These are phyloP conservation scores for Drosophila pectinifera DNA, from an alignment of 1,140 invertebrate genomes.

Conservation along the genomic window DNA sequence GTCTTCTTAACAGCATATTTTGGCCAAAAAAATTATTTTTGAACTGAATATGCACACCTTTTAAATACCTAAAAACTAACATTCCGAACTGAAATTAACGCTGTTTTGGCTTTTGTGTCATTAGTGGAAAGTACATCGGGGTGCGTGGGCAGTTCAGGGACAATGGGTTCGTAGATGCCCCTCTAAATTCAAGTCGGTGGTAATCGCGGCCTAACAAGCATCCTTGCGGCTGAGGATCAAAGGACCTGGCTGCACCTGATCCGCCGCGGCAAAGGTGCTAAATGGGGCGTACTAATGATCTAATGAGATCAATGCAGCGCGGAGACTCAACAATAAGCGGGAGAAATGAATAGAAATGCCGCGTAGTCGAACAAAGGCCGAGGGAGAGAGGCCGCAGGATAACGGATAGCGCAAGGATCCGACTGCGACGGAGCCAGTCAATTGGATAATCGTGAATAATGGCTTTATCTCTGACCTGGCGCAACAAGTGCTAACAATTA, in stretches of 20 bases:
- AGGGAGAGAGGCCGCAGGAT: constrained; percentile 23
- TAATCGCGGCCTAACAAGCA: constrained; percentile 24
- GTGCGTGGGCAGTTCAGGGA: constrained; percentile 28
- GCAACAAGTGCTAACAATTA: constrained; percentile 28
- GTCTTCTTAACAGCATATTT: too few species aligned
- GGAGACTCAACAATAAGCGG: constrained; percentile 34
- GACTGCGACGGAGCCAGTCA: constrained; percentile 11
- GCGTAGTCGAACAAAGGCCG: constrained; percentile 40
- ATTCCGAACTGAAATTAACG: too few species aligned
- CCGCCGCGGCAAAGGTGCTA: constrained; percentile 73
- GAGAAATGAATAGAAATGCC: constrained; percentile 33
- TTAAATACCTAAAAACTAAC: too few species aligned
- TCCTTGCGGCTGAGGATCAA: constrained; percentile 46
- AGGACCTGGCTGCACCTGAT: constrained; percentile 61
- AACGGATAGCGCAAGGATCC: constrained; percentile 1
- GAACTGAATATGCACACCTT: too few species aligned
- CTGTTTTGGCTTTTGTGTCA: too few species aligned
- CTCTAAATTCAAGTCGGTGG: neutral
- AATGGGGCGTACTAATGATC: constrained; percentile 84
- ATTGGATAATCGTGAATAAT: constrained; percentile 60
- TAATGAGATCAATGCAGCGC: constrained; percentile 77
- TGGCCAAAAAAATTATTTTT: too few species aligned
- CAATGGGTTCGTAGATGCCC: constrained; percentile 10
- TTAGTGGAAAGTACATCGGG: constrained; percentile 39
- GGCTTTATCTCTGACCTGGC: constrained; percentile 44